Evolutionary conservation across 2,113 vertebrate species (phyloP).

Genomic region (Ophthalmolycus amberensis): DNA sequence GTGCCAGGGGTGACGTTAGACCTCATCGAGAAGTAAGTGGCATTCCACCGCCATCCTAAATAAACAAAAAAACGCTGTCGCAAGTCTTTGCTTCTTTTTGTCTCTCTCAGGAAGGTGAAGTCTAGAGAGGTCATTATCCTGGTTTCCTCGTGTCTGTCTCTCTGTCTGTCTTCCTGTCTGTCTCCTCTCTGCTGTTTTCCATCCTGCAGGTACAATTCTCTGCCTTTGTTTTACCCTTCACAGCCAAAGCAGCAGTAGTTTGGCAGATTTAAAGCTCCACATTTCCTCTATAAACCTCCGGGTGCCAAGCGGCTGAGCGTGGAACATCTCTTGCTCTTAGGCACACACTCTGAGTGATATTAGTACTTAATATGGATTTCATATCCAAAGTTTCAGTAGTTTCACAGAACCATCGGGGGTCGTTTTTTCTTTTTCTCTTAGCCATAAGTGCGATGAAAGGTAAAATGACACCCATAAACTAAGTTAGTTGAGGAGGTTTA

Average conservation of each 20-base stretch:
- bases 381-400: constrained; percentile 54
- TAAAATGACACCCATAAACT: constrained; percentile 50
- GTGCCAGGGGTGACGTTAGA: constrained; percentile 98
- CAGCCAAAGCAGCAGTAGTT: constrained; percentile 52
- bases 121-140: constrained; percentile 48
- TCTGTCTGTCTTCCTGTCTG: constrained; percentile 15
- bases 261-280: constrained; percentile 72
- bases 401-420: constrained; percentile 16
- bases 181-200: constrained; percentile 53
- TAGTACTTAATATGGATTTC: constrained; percentile 46
- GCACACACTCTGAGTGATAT: constrained; percentile 62
- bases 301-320: constrained; percentile 30
- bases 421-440: neutral
- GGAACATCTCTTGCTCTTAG: constrained; percentile 61
- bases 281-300: constrained; percentile 61
- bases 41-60: constrained; percentile 21
- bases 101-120: constrained; percentile 9
- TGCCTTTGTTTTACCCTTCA: constrained; percentile 49
- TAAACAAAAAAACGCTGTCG: neutral
- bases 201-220: constrained; percentile 59
- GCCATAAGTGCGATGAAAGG: neutral
- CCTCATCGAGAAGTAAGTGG: constrained; percentile 97
- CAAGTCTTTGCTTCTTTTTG: neutral
- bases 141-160: constrained; percentile 17
- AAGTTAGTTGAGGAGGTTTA: constrained; percentile 34